phyloP scores from a whole-genome alignment of 1,140 invertebrate genomes.

The Aporrectodea caliginosa region DNA sequence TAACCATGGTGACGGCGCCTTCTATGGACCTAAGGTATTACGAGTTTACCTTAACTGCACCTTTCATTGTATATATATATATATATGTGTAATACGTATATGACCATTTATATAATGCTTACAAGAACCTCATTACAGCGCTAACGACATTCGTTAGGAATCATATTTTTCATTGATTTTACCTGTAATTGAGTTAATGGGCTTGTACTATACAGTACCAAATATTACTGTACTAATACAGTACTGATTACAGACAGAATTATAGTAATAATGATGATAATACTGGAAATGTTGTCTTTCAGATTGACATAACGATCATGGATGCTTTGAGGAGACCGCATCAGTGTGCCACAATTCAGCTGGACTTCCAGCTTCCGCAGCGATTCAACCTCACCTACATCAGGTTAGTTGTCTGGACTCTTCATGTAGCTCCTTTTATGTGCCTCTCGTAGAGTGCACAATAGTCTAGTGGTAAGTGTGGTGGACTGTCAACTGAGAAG shows the following conservation, averaged over 20 bases:
- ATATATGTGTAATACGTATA: not conserved
- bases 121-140: too few relatives aligned
- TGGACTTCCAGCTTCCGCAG: constrained; percentile 95
- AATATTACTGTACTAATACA: too few relatives aligned
- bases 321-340: constrained; percentile 84
- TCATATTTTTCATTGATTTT: too few relatives aligned
- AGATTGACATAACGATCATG: constrained; percentile 94
- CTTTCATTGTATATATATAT: not conserved
- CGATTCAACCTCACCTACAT: constrained; percentile 82
- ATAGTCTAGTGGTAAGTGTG: too few relatives aligned
- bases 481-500: too few relatives aligned
- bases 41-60: not conserved
- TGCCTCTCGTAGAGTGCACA: too few relatives aligned
- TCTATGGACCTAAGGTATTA: constrained; percentile 95
- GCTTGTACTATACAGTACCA: too few relatives aligned
- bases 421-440: too few relatives aligned
- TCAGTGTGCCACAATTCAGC: constrained; percentile 97
- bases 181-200: too few relatives aligned
- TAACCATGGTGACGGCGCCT: constrained; percentile 91
- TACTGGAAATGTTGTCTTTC: constrained; percentile 22
- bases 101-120: too few relatives aligned
- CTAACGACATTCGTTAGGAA: too few relatives aligned
- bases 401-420: too few relatives aligned
- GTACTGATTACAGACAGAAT: not conserved
- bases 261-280: not conserved